Conservation (phyloP, 2,113 vertebrate genomes). For the Micronisus gabar region DNA sequence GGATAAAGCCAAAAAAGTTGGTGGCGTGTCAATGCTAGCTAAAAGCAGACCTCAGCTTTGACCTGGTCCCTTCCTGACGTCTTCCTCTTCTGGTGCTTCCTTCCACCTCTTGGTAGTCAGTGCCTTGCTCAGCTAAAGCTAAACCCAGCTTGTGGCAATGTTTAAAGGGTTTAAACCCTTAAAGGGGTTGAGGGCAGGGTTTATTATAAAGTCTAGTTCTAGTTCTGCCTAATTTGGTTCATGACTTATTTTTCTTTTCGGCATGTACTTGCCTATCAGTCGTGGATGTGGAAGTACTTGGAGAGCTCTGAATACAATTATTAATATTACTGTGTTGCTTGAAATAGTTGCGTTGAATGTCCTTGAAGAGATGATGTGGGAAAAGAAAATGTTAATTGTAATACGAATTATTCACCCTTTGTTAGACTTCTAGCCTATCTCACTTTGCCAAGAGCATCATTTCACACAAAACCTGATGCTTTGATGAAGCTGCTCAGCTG, state of each 20-base stretch:
- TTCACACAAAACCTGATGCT: neutral
- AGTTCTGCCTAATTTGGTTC: neutral
- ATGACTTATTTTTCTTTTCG: fast-evolving
- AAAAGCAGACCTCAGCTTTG: neutral
- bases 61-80: fast-evolving
- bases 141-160: fast-evolving
- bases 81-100: neutral
- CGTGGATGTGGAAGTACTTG: fast-evolving
- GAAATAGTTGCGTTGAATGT: fast-evolving
- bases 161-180: neutral
- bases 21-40: fast-evolving
- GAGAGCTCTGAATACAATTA: neutral
- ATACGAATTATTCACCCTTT: neutral
- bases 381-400: neutral
- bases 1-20: neutral
- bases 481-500: neutral
- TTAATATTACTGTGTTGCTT: fast-evolving
- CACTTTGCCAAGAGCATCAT: neutral
- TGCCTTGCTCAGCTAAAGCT: neutral
- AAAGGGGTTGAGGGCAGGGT: neutral
- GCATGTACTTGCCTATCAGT: fast-evolving
- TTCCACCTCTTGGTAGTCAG: neutral
- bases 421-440: neutral
- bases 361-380: neutral
- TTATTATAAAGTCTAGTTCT: neutral